phyloP scores from a whole-genome alignment of 1,140 invertebrate genomes.

The Eriocheir sinensis region DNA sequence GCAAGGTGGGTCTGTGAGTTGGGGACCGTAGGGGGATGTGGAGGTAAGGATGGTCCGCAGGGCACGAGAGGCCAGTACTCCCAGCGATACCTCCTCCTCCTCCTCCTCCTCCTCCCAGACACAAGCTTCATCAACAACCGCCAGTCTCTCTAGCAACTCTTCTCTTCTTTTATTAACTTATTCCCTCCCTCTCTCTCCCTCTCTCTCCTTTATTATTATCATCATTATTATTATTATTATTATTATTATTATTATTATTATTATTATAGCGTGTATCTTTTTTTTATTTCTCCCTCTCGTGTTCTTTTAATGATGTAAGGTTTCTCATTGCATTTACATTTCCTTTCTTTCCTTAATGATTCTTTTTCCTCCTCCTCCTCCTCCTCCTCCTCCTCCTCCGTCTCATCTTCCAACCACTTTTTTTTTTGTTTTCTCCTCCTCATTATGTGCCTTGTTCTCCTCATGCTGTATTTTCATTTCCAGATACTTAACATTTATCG shows the following conservation, averaged over 20 bases:
- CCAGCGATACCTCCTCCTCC: neutral
- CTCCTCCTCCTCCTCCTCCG: too few species aligned
- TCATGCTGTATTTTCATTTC: too few species aligned
- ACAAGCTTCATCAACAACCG: too few species aligned
- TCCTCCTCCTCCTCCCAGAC: neutral
- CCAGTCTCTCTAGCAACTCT: neutral
- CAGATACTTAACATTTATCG: too few species aligned
- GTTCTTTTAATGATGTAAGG: neutral
- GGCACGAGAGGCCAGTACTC: neutral
- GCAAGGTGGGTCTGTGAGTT: too few species aligned
- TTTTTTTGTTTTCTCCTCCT: too few species aligned
- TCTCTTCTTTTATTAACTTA: neutral
- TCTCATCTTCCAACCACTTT: too few species aligned
- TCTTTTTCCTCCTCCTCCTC: too few species aligned
- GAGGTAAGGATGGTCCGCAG: neutral
- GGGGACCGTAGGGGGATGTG: neutral
- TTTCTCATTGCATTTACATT: too few species aligned
- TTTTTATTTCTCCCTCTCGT: neutral
- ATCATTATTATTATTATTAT: neutral
- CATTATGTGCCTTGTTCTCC: too few species aligned
- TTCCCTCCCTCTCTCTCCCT: conserved; percentile 33
- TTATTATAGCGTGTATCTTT: neutral
- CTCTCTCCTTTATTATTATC: neutral
- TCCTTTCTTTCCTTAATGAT: too few species aligned
- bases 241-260: neutral